Percentiles rank a stretch among this genome's conserved stretches.
phyloP scores from a whole-genome alignment of 1,140 invertebrate genomes.

The Limonius californicus region DNA sequence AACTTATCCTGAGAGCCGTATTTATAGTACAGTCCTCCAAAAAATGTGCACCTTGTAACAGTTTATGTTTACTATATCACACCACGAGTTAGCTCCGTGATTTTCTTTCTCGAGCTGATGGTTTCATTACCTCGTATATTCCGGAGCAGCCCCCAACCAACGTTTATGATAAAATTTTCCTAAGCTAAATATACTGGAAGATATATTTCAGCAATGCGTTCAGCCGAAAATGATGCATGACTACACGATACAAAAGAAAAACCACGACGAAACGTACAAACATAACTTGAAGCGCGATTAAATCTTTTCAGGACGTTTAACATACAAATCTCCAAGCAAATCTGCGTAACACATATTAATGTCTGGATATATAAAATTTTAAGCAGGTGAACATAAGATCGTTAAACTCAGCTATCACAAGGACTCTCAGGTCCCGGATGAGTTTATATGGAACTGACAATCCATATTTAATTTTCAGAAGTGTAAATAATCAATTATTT shows the following conservation, averaged over 20 bases:
- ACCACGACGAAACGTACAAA: neutral
- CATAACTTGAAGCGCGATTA: no score
- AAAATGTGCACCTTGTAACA: constrained; percentile 2
- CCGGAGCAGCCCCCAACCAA: neutral
- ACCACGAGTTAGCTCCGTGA: neutral
- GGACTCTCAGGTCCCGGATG: no score
- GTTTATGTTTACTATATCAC: constrained; percentile 1
- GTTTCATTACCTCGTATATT: neutral
- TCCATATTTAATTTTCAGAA: no score
- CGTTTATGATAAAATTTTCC: neutral
- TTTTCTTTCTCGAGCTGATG: neutral
- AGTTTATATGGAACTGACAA: no score
- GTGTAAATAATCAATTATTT: no score
- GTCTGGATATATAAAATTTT: no score
- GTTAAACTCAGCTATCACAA: no score
- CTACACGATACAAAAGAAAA: neutral
- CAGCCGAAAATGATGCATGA: neutral
- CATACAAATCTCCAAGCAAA: no score
- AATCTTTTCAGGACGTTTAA: no score
- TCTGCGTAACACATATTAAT: no score
- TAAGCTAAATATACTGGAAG: neutral
- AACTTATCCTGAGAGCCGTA: constrained; percentile 9
- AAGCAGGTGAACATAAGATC: no score
- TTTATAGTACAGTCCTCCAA: constrained; percentile 2
- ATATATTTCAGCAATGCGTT: neutral